phyloP scores from a whole-genome alignment of 2,113 vertebrate species.

The Entomyzon cyanotis region DNA sequence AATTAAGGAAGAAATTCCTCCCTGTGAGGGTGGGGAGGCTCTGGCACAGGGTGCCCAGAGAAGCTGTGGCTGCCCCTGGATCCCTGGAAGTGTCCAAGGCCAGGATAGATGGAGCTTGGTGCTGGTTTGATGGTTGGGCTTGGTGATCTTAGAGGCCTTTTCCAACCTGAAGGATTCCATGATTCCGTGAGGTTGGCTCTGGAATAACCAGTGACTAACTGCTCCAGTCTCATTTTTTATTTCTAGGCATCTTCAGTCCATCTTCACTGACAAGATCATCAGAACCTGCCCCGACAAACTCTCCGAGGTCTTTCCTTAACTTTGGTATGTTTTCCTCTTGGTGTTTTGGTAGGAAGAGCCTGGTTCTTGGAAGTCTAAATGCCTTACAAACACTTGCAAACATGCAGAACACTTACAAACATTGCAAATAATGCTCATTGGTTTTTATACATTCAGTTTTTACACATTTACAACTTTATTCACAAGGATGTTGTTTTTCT shows the following conservation, averaged over 20 bases:
- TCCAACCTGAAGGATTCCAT: background rate
- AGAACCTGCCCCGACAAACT: constrained; percentile 45
- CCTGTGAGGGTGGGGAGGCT: background rate
- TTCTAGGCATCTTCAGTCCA: constrained; percentile 69
- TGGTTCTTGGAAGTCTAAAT: background rate
- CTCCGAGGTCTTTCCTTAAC: constrained; percentile 57
- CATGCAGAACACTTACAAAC: background rate
- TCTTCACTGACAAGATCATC: constrained; percentile 50
- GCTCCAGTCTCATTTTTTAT: background rate
- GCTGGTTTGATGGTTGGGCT: background rate
- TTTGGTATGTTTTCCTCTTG: constrained; percentile 70
- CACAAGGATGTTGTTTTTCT: background rate
- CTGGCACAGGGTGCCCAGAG: background rate
- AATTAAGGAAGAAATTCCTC: background rate
- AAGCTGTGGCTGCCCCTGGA: background rate
- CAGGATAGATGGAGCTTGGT: background rate
- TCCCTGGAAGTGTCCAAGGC: background rate
- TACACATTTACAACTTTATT: background rate
- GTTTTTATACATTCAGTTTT: background rate
- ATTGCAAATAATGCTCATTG: background rate
- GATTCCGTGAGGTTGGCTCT: background rate
- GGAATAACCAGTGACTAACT: background rate
- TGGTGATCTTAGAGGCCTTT: background rate
- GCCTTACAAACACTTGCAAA: too few relatives aligned
- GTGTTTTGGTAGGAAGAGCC: background rate